Evolutionary conservation across 2,797 vertebrate species (phyloP).

Genomic region (Pangasius macronema): DNA sequence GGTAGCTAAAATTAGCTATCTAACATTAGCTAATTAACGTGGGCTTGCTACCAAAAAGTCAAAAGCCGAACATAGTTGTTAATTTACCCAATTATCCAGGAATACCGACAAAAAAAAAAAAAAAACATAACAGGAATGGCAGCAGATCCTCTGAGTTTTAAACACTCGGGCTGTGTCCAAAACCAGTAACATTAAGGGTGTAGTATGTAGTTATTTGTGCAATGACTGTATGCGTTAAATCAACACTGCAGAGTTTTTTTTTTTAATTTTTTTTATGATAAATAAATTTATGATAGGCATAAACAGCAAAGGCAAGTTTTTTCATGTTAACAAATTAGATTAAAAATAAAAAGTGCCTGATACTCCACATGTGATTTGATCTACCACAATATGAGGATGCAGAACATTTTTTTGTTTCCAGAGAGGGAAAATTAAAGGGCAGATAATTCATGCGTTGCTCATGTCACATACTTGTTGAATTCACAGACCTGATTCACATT

Average conservation of each 20-base stretch:
- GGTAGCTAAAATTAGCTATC: not conserved
- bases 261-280: no score
- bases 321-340: not conserved
- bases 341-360: no score
- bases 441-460: not conserved
- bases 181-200: not conserved
- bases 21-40: not conserved
- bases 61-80: not conserved
- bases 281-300: not conserved
- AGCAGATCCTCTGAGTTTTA: not conserved
- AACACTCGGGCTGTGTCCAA: not conserved
- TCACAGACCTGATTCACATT: conserved; percentile 13
- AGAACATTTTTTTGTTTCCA: not conserved
- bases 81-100: not conserved
- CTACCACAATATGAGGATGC: not conserved
- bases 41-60: not conserved
- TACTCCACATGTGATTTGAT: not conserved
- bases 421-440: not conserved
- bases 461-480: not conserved
- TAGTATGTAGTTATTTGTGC: not conserved
- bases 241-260: not conserved
- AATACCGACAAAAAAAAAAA: not conserved
- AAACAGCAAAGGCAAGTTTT: not conserved
- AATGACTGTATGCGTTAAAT: not conserved
- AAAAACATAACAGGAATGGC: no score